Evolutionary conservation across 1,140 invertebrate species (phyloP).

Genomic region (Macrotrachela quadricornifera): DNA sequence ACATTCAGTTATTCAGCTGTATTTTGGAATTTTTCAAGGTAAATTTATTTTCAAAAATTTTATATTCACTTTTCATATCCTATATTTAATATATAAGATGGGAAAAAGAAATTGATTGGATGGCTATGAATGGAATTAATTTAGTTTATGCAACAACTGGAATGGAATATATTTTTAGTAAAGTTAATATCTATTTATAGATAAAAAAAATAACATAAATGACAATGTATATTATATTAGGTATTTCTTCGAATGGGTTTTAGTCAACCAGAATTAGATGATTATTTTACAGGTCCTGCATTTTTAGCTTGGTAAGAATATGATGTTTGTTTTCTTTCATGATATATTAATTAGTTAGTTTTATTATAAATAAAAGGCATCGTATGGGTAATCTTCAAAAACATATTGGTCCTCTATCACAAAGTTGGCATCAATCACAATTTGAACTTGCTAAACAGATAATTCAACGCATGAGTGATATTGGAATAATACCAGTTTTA

Average conservation of each 20-base stretch:
- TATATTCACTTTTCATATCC: too few relatives aligned
- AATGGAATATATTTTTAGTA: slow-evolving; percentile 64
- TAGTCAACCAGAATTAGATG: slow-evolving; percentile 47
- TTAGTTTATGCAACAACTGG: slow-evolving; percentile 62
- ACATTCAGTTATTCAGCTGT: slow-evolving; percentile 70
- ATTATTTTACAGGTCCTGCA: slow-evolving; percentile 69
- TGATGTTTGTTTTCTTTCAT: slow-evolving; percentile 26
- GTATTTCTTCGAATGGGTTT: slow-evolving; percentile 38
- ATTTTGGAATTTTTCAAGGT: slow-evolving; percentile 49
- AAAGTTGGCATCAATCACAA: slow-evolving; percentile 46
- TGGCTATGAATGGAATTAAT: slow-evolving; percentile 79
- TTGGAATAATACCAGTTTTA: slow-evolving; percentile 61
- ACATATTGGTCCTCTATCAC: slow-evolving; percentile 57
- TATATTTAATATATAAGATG: slow-evolving; percentile 41
- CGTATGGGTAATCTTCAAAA: slow-evolving; percentile 79
- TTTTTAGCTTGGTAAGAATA: slow-evolving; percentile 66
- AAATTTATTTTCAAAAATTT: too few relatives aligned
- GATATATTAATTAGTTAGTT: slow-evolving; percentile 8
- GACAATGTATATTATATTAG: slow-evolving; percentile 34
- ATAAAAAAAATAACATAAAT: background rate
- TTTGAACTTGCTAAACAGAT: slow-evolving; percentile 51
- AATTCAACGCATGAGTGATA: slow-evolving; percentile 45
- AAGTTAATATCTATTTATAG: slow-evolving; percentile 13
- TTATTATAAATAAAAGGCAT: slow-evolving; percentile 34
- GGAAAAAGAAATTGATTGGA: slow-evolving; percentile 79